Base-by-base conservation (phyloP, 2,113 vertebrate genomes). In the Triplophysa rosa region DNA sequence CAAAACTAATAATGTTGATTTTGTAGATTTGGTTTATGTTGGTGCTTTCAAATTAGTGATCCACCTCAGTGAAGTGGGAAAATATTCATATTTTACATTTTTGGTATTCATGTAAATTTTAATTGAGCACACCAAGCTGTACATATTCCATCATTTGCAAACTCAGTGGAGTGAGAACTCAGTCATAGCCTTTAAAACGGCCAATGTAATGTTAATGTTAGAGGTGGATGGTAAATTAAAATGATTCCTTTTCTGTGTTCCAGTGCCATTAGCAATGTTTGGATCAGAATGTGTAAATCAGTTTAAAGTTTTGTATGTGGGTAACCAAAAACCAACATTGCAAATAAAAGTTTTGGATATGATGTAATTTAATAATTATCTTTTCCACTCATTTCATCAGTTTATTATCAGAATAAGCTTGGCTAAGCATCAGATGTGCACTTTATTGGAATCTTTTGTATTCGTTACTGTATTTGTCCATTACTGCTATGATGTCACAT, bases 51-150 rank as follows among this genome's bases (percentile, higher is more conserved):
- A 52, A 21, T 13, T 40, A 10, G n/a, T 16, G 8, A 72, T 8
- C 70, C 40, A 72, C 70, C 33, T 72, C 29, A 59, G n/a, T 23
- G 54, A 59, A 21, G 54, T 61, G 19, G 12, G 21, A 17, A 59
- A 59, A 59, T 24, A 59, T 42, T 40, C 7, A 52, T 54, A 54
- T 54, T 21, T 9, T 21, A 61, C 9, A 16, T 72, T 16, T 40
- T 58, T 24, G 11, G 5, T n/a, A 19, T 37, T 21, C 52, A 21
- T 58, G 23, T 37, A 21, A 71, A 56, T 56, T 29, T 70, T 21
- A 33, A 56, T 5, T 21, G 7, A 16, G 19, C 54, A 71, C 52
- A 54, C 49, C 23, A 13, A 69, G 16, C 19, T 58, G 29, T 72
- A 59, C 8, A 59, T 58, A 59, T 59, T 17, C 0, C 19, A 56